Evolutionary conservation across 2,888 invertebrate species (phyloP).

Genomic region (Amphipoea oculea): DNA sequence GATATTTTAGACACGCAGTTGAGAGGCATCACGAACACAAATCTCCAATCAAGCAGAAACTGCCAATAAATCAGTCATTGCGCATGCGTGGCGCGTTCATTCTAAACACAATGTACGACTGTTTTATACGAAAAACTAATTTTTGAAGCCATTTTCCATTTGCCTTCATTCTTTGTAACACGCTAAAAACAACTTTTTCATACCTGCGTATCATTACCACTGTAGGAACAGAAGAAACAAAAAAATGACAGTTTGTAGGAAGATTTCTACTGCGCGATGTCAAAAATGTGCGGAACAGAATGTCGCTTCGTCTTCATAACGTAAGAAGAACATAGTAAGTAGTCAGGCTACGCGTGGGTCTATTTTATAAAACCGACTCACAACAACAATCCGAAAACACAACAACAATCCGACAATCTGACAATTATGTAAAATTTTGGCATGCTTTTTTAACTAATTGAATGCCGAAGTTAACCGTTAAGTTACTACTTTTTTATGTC

Average conservation of each 20-base stretch:
- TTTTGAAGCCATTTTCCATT: neutral
- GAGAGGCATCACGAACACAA: neutral
- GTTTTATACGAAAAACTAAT: neutral
- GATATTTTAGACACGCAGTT: neutral
- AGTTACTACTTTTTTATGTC: no score
- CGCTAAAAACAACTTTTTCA: neutral
- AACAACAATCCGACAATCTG: no score
- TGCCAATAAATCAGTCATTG: slow-evolving; percentile 26
- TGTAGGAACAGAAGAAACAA: neutral
- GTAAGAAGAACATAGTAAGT: no score
- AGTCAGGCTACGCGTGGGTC: neutral
- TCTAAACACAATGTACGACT: neutral
- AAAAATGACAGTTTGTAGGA: neutral
- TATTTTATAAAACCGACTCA: neutral
- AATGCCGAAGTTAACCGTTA: no score
- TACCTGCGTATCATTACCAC: neutral
- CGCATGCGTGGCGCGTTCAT: neutral
- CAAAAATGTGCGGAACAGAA: neutral
- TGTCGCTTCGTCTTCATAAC: neutral
- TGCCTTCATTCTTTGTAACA: neutral
- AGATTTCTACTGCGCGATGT: neutral
- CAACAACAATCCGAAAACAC: neutral
- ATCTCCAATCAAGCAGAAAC: slow-evolving; percentile 26
- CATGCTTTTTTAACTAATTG: neutral
- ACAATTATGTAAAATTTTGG: neutral